Conservation (phyloP, 2,113 vertebrate species). For the Cottus gobio region DNA sequence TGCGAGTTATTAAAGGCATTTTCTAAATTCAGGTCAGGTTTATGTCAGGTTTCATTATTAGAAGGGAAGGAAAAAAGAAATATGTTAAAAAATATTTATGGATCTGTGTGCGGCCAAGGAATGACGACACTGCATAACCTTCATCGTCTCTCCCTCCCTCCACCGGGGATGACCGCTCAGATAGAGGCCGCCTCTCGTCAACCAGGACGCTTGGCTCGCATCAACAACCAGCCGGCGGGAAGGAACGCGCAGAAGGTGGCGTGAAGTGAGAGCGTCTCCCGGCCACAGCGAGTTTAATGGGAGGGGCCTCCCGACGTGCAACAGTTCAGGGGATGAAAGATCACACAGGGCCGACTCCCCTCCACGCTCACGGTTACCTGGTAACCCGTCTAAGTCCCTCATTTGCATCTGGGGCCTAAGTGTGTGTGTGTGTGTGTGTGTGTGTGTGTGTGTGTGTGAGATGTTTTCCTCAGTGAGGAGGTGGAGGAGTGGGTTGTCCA, state of each 20-base stretch:
- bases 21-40: not conserved
- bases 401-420: slow-evolving; percentile 63
- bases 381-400: slow-evolving; percentile 63
- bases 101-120: too few relatives aligned
- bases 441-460: not conserved
- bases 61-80: not conserved
- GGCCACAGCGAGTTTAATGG: not conserved
- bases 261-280: not conserved
- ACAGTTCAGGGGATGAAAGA: slow-evolving; percentile 3
- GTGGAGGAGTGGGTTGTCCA: slow-evolving; percentile 63
- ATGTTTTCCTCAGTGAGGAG: slow-evolving; percentile 14
- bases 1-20: not conserved
- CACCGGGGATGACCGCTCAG: too few relatives aligned
- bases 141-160: too few relatives aligned
- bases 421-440: slow-evolving; percentile 27
- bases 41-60: not conserved
- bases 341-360: slow-evolving; percentile 45
- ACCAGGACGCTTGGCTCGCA: slow-evolving; percentile 1
- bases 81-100: not conserved
- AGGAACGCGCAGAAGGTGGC: not conserved
- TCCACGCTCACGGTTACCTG: slow-evolving; percentile 47
- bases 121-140: too few relatives aligned
- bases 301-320: slow-evolving; percentile 11
- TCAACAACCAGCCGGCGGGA: slow-evolving; percentile 5
- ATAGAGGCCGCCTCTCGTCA: slow-evolving; percentile 9